Evolutionary conservation across 35 echinoderm and acorn worm species (phyloP).

Genomic region (Apostichopus californicus): DNA sequence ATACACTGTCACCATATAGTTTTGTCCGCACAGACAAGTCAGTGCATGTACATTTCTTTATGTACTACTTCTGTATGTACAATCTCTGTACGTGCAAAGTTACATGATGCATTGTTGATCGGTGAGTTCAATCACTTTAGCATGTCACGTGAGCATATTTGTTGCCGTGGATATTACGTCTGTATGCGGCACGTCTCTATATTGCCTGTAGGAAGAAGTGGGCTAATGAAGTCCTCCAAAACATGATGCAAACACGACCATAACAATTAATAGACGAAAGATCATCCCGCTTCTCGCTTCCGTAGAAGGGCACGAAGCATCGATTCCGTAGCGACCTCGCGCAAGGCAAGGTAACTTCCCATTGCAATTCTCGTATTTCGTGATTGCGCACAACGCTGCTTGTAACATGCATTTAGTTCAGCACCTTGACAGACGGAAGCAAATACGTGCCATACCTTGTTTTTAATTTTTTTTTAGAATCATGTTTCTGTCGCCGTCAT

Average conservation of each 20-base stretch:
- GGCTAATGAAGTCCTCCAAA: background rate
- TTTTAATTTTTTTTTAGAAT: background rate
- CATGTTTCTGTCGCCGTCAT: too few species aligned
- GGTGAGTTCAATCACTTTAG: background rate
- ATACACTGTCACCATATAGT: too few species aligned
- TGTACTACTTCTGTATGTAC: too few species aligned
- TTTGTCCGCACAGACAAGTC: too few species aligned
- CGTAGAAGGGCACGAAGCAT: background rate
- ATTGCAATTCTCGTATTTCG: background rate
- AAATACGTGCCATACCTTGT: background rate
- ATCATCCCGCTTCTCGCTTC: conserved; percentile 12
- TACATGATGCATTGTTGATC: too few species aligned
- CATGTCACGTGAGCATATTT: background rate
- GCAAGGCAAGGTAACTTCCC: conserved; percentile 27
- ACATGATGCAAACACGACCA: conserved; percentile 30
- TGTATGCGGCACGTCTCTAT: background rate
- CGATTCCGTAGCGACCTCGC: conserved; percentile 29
- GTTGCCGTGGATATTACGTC: background rate
- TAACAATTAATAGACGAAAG: conserved; percentile 26
- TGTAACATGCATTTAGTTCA: background rate
- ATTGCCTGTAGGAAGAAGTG: background rate
- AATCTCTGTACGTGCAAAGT: too few species aligned
- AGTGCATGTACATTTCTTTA: too few species aligned
- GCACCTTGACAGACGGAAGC: background rate
- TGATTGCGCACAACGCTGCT: conserved; percentile 21